Evolutionary conservation across 2,888 invertebrate genomes (phyloP).

Genomic region (Acrobeloides nanus): DNA sequence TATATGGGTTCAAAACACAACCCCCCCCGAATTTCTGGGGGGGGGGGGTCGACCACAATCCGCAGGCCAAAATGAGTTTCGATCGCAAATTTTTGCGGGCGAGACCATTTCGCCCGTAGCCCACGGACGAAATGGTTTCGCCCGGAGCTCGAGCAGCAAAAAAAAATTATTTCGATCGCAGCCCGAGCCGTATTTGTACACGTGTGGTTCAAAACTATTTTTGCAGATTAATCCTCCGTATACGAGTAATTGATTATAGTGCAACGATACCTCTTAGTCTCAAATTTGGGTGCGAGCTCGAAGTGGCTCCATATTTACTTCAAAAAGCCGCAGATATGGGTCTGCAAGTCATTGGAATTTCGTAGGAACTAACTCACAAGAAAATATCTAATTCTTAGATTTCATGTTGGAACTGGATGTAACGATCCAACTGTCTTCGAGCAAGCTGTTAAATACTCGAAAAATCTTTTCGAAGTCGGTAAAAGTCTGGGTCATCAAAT

Average conservation of each 20-base stretch:
- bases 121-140: too few species aligned
- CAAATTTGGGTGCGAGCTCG: constrained; percentile 21
- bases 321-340: constrained; percentile 8
- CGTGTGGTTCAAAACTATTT: too few species aligned
- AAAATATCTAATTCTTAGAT: constrained; percentile 3
- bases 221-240: constrained; percentile 19
- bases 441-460: constrained; percentile 8
- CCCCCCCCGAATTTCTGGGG: constrained; percentile 1
- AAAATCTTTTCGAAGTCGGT: constrained; percentile 14
- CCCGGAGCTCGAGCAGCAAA: not conserved
- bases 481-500: constrained; percentile 55
- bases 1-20: not conserved
- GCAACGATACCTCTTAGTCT: constrained; percentile 15
- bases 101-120: too few species aligned
- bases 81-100: too few species aligned
- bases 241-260: constrained; percentile 13
- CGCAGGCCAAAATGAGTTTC: too few species aligned
- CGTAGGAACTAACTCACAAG: not conserved
- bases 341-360: constrained; percentile 16
- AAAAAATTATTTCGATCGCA: not conserved
- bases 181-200: too few species aligned
- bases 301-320: constrained; percentile 14
- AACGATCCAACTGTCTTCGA: constrained; percentile 16
- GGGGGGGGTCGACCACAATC: too few species aligned
- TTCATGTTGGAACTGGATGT: constrained; percentile 23